phyloP scores from a whole-genome alignment of 2,113 vertebrate genomes.

The Girardinichthys multiradiatus region DNA sequence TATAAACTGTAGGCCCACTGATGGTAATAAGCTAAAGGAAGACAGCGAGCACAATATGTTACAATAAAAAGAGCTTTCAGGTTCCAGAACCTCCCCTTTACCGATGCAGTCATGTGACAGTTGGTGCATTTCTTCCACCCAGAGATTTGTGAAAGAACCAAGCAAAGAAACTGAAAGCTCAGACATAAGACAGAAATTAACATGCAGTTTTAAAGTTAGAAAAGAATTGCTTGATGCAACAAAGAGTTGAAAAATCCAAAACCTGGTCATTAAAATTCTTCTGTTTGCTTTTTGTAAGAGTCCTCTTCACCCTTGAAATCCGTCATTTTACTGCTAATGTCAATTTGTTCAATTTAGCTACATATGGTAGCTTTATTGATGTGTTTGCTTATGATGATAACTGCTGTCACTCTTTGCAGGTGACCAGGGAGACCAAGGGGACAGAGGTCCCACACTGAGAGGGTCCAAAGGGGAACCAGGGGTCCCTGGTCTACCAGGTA shows the following conservation, averaged over 20 bases:
- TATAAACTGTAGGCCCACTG: too few relatives aligned
- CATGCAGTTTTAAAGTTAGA: background rate
- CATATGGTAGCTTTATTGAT: constrained; percentile 13
- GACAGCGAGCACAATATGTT: too few relatives aligned
- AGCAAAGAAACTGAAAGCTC: background rate
- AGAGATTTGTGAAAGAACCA: background rate
- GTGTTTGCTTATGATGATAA: background rate
- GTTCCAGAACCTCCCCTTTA: background rate
- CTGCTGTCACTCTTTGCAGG: constrained; percentile 73
- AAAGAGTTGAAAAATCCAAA: too few relatives aligned
- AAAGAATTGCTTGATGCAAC: too few relatives aligned
- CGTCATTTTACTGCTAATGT: background rate
- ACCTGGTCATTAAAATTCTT: too few relatives aligned
- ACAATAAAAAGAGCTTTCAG: background rate
- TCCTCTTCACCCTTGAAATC: background rate
- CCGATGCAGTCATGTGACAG: background rate
- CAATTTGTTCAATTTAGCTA: background rate
- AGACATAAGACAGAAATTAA: background rate
- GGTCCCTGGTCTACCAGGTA: constrained; percentile 90
- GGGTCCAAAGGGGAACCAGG: constrained; percentile 90
- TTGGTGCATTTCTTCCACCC: constrained; percentile 8
- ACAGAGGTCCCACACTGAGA: constrained; percentile 87
- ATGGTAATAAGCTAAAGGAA: too few relatives aligned
- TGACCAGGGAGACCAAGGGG: constrained; percentile 92
- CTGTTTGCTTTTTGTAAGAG: too few relatives aligned